These are phyloP conservation scores for Nannobrachium achirus DNA, from an alignment of 2,113 vertebrate genomes.

Conservation along the genomic window DNA sequence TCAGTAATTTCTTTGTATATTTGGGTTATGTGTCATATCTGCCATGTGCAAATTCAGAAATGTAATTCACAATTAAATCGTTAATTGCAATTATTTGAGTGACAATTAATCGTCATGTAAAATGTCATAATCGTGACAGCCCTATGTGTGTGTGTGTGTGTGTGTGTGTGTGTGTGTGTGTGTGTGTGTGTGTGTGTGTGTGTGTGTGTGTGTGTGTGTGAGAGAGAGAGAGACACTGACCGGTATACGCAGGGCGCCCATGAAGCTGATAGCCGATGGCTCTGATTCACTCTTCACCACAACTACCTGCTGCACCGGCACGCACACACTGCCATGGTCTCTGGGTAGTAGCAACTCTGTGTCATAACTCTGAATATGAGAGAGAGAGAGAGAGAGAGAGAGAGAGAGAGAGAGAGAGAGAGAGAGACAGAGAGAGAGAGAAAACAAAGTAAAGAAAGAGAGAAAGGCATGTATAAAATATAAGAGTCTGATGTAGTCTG, in stretches of 20 bases:
- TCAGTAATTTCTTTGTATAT: no score
- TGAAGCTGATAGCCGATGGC: conserved; percentile 90
- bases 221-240: conserved; percentile 73
- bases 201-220: background rate
- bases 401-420: background rate
- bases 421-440: background rate
- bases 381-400: conserved; percentile 1
- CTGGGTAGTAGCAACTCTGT: conserved; percentile 72
- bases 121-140: no score
- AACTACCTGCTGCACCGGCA: conserved; percentile 65
- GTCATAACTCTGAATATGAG: conserved; percentile 69
- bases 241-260: conserved; percentile 88
- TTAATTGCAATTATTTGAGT: no score
- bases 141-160: background rate
- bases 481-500: no score
- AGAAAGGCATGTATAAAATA: no score
- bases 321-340: conserved; percentile 54
- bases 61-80: no score
- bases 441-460: background rate
- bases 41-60: no score
- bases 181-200: background rate
- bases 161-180: conserved; percentile 3
- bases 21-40: no score
- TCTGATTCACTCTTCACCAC: conserved; percentile 78
- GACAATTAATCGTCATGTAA: no score